phyloP scores from a whole-genome alignment of 2,797 vertebrate species.

The Gouania willdenowi region DNA sequence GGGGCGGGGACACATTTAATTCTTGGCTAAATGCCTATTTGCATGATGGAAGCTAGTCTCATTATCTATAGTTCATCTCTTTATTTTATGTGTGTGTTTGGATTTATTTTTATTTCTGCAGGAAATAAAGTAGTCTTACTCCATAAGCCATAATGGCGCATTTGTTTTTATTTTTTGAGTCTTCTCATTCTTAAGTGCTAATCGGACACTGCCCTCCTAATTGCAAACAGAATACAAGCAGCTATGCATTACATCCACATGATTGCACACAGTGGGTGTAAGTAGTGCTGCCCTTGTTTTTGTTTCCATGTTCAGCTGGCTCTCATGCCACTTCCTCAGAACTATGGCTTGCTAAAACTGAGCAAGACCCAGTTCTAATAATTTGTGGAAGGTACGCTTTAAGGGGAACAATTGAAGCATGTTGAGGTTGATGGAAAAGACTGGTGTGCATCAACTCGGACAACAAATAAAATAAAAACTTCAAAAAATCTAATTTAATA shows the following conservation, averaged over 20 bases:
- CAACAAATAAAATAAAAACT: no score
- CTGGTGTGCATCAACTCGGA: conserved; percentile 11
- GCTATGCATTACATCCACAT: conserved; percentile 48
- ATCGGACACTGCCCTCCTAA: conserved; percentile 44
- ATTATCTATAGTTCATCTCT: conserved; percentile 44
- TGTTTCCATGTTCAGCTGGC: conserved; percentile 33
- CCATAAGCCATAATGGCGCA: conserved; percentile 6
- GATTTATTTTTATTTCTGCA: conserved; percentile 7
- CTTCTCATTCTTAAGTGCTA: conserved; percentile 37
- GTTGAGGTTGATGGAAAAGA: conserved; percentile 15
- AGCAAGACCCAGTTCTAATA: conserved; percentile 36
- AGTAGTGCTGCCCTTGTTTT: conserved; percentile 50
- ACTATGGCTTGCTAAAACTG: conserved; percentile 29
- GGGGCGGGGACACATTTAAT: conserved; percentile 60
- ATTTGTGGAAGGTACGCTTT: conserved; percentile 25
- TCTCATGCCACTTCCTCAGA: conserved; percentile 14
- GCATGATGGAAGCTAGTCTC: conserved; percentile 56
- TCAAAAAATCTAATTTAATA: no score
- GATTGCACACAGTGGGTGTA: conserved; percentile 46
- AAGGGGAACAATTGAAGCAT: conserved; percentile 16
- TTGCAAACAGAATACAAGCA: conserved; percentile 51
- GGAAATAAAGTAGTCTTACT: conserved; percentile 14
- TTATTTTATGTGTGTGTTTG: conserved; percentile 17
- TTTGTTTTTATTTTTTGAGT: conserved; percentile 42
- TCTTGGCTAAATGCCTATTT: conserved; percentile 72